Evolutionary conservation across 2,888 invertebrate species (phyloP), one percentile per base, ranked within the genome.

Genomic region (Protodeltote pygarga): DNA sequence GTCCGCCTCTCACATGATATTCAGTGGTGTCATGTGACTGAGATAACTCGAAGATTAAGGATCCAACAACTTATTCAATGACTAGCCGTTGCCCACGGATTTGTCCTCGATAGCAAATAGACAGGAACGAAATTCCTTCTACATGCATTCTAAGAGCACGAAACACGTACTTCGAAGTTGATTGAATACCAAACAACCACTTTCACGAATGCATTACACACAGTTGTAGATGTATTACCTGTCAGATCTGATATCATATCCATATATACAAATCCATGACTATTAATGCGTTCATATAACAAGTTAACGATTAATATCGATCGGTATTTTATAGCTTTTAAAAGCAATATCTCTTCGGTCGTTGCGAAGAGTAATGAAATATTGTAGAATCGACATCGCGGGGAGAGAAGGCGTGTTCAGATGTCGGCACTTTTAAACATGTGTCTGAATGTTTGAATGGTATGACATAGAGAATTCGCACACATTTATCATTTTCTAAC

Each of bases 291-390:
- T 45, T 24, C 35, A 41, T 60, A 27, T 42, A 55, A 35, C 49
- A 27, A 38, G 42, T 40, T 33, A 44, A 33, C 57, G 51, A 61
- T 62, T 45, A 62, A 57, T 47, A 52, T 52, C 32, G 44, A 52
- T 39, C 27, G 34, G 20, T 6, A 31, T 52, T 62, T 61, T 51
- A 48, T 55, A 38, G 47, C 47, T 41, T 41, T 55, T 48, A 39
- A 32, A 29, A 32, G 51, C 57, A 17, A 31, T 54, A 50, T 34
- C 35, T 54, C 24, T 39, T 38, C 17, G 27, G 27, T 35, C 6
- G 2, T 33, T 21, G 5, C 8, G 19, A 3, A 10, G 40, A 54
- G 1, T 37, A 48, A 19, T 6, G 11, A 48, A 54, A 48, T 33
- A 10, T 10, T 21, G 21, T 29, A 48, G 48, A 55, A 25, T 27